Evolutionary conservation across 2,113 vertebrate genomes (phyloP).

Genomic region (Eulemur rufifrons): DNA sequence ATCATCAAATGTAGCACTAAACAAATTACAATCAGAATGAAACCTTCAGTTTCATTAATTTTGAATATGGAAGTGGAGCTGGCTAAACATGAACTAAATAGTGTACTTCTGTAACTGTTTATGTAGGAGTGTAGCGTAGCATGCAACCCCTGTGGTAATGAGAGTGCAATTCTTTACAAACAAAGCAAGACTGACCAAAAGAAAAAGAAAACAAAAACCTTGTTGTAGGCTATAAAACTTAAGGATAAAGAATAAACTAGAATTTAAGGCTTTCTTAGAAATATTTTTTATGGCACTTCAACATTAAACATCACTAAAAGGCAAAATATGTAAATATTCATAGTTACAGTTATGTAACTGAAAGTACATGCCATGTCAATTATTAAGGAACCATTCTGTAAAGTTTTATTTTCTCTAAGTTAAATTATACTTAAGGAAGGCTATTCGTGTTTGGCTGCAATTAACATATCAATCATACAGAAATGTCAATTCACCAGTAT

Average conservation of each 20-base stretch:
- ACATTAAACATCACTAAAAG: conserved; percentile 65
- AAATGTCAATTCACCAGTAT: conserved; percentile 62
- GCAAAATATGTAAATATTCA: conserved; percentile 65
- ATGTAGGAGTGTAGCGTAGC: not conserved
- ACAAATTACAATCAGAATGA: conserved; percentile 34
- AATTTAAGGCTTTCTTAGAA: conserved; percentile 81
- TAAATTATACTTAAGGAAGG: conserved; percentile 73
- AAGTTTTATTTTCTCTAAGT: conserved; percentile 63
- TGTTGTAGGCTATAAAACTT: conserved; percentile 32
- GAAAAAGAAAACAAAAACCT: conserved; percentile 37
- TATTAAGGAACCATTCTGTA: conserved; percentile 54
- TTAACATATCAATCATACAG: conserved; percentile 59
- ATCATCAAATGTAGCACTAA: conserved; percentile 4
- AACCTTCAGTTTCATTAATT: conserved; percentile 30
- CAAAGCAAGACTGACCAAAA: not conserved
- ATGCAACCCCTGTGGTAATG: not conserved
- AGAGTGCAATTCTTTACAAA: not conserved
- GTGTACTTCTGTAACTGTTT: not conserved
- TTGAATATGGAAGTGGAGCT: not conserved
- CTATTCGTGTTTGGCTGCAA: conserved; percentile 71
- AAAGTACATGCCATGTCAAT: conserved; percentile 61
- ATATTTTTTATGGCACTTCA: conserved; percentile 81
- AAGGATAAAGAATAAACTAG: conserved; percentile 61
- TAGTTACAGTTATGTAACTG: conserved; percentile 16
- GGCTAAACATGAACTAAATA: not conserved